Evolutionary conservation across 2,797 vertebrate species (phyloP), one percentile per base, ranked within the genome.

Genomic region (Hephaestus fuliginosus): DNA sequence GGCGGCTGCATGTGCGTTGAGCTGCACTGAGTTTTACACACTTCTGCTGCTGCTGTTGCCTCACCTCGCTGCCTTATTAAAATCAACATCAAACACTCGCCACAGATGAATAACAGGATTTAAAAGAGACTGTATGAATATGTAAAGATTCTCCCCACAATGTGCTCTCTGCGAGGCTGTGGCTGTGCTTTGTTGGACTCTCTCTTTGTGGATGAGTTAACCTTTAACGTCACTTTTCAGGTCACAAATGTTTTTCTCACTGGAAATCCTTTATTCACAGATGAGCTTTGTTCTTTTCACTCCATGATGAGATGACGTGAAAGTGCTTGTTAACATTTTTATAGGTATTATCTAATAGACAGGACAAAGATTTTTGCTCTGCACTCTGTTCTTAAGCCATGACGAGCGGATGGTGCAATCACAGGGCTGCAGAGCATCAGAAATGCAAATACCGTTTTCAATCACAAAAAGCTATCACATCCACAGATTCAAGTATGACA

Each of bases 1-100:
- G 89, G 88, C 84, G 80, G 86, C 83, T 76, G 81, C 70, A 60
- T 70, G 81, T 15, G n/a, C 71, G 67, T 76, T 9, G 55, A 89
- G 82, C 87, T 81, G 75, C 76, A 66, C 76, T 79, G 85, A 87
- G 83, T 84, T 86, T 85, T 67, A 76, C 62, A 88, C 79, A 83
- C 69, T 85, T 73, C 68, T 82, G 52, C 81, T 78, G 65, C 89
- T 82, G 74, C 84, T 90, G 77, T 90, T 93, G 90, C 89, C 88
- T 94, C 91, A 94, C 88, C 88, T 93, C 83, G 11, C 74, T 79
- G 83, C 84, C 90, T 94, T 92, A 92, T 94, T 94, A 91, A 89
- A 92, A 84, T 71, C 88, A 90, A 92, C 92, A 93, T 94, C 92
- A 94, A 94, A 94, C 86, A 75, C 77, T 85, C 52, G 68, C 68